Conservation (phyloP, 2,113 vertebrate genomes). For the Apistogramma diplotaenia region DNA sequence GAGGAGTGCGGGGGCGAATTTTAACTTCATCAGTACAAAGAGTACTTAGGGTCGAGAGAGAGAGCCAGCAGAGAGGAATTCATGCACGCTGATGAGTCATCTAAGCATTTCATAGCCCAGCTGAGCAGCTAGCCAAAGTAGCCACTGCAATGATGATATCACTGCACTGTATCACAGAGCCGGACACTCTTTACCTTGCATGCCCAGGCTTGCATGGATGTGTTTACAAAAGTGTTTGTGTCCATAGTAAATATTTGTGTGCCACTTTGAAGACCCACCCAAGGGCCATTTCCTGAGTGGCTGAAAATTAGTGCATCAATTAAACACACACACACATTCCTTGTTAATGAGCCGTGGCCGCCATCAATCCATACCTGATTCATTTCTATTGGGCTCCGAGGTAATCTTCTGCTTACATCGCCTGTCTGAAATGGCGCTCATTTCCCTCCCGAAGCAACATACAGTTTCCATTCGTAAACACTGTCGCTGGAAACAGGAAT, state of each 20-base stretch:
- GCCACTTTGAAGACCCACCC: slow-evolving; percentile 72
- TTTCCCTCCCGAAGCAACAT: slow-evolving; percentile 64
- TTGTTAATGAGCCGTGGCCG: slow-evolving; percentile 70
- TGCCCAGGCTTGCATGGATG: slow-evolving; percentile 26
- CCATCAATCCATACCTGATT: slow-evolving; percentile 66
- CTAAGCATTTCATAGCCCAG: slow-evolving; percentile 47
- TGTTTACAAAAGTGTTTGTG: slow-evolving; percentile 59
- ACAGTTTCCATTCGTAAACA: slow-evolving; percentile 70
- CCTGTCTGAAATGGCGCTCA: slow-evolving; percentile 59
- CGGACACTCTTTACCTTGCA: slow-evolving; percentile 10
- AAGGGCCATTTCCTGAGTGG: slow-evolving; percentile 74
- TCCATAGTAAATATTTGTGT: slow-evolving; percentile 76
- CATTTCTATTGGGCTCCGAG: slow-evolving; percentile 64
- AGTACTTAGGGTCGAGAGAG: slow-evolving; percentile 49
- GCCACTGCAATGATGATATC: slow-evolving; percentile 27
- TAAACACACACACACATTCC: slow-evolving; percentile 62
- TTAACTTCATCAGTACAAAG: slow-evolving; percentile 62
- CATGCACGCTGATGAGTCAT: slow-evolving; percentile 68
- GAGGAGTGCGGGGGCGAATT: slow-evolving; percentile 31
- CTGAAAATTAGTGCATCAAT: slow-evolving; percentile 68
- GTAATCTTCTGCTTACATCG: slow-evolving; percentile 66
- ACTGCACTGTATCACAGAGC: slow-evolving; percentile 14
- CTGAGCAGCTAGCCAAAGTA: slow-evolving; percentile 41
- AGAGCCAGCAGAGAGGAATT: slow-evolving; percentile 39
- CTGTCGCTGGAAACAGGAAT: slow-evolving; percentile 52